phyloP scores from a whole-genome alignment of 2,888 invertebrate genomes.

The Drosophila mimetica region DNA sequence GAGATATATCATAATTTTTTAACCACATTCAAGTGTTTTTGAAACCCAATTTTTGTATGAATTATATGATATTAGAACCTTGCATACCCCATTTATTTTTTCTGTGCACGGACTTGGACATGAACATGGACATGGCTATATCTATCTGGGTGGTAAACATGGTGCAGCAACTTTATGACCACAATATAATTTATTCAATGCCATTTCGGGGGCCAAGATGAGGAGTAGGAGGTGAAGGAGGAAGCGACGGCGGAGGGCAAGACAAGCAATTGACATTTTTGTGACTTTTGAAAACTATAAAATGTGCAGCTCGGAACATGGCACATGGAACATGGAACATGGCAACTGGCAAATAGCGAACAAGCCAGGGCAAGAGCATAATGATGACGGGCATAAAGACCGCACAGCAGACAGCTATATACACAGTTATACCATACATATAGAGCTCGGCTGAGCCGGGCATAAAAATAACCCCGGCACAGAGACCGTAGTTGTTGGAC shows the following conservation, averaged over 20 bases:
- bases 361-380: conserved; percentile 53
- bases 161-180: conserved; percentile 73
- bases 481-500: conserved; percentile 52
- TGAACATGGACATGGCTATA: conserved; percentile 25
- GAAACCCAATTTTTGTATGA: too few species aligned
- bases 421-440: conserved; percentile 12
- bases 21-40: too few species aligned
- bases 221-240: not conserved
- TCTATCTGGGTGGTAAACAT: conserved; percentile 57
- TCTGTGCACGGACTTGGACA: conserved; percentile 19
- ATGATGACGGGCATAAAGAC: conserved; percentile 75
- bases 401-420: conserved; percentile 32
- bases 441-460: conserved; percentile 23
- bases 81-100: conserved; percentile 2
- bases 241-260: conserved; percentile 39
- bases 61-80: not conserved
- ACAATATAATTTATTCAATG: conserved; percentile 79
- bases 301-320: conserved; percentile 70
- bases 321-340: conserved; percentile 14
- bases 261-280: conserved; percentile 81
- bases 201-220: conserved; percentile 52
- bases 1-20: too few species aligned
- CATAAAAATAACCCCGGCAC: conserved; percentile 51
- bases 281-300: conserved; percentile 80
- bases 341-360: conserved; percentile 29